Evolutionary conservation across 2,888 invertebrate species (phyloP).

Genomic region (Eurytoma adleriae): DNA sequence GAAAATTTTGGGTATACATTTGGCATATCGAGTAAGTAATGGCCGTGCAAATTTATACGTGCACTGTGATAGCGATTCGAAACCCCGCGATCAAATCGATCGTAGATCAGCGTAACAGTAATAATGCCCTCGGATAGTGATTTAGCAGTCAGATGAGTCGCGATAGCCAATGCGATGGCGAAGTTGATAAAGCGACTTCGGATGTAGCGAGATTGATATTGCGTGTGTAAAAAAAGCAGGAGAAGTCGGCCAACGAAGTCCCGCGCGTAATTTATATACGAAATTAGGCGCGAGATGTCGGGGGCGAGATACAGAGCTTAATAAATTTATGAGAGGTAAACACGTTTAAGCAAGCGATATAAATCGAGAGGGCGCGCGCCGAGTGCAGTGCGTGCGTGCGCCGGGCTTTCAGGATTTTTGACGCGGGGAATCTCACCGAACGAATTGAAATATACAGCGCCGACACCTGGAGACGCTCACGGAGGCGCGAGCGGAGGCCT

Average conservation of each 20-base stretch:
- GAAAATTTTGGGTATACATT: too few species aligned
- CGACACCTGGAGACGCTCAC: too few species aligned
- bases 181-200: neutral
- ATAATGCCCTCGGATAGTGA: too few species aligned
- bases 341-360: conserved; percentile 49
- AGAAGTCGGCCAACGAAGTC: conserved; percentile 27
- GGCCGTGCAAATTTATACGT: too few species aligned
- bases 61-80: too few species aligned
- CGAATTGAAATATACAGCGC: conserved; percentile 38
- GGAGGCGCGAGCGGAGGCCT: neutral
- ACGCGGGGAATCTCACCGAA: too few species aligned
- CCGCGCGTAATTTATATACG: conserved; percentile 33
- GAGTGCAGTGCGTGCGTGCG: conserved; percentile 27
- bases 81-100: conserved; percentile 4
- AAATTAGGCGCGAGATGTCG: conserved; percentile 48
- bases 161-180: conserved; percentile 3
- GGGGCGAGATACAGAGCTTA: conserved; percentile 33
- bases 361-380: conserved; percentile 19
- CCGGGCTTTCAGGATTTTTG: conserved; percentile 24
- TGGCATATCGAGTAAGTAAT: too few species aligned
- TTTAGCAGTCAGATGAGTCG: conserved; percentile 42
- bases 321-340: conserved; percentile 54
- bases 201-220: conserved; percentile 39
- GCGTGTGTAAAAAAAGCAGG: conserved; percentile 28
- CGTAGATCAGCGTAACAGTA: neutral